Base-by-base conservation (phyloP, 2,888 invertebrate genomes). In the Drosophila koepferae region DNA sequence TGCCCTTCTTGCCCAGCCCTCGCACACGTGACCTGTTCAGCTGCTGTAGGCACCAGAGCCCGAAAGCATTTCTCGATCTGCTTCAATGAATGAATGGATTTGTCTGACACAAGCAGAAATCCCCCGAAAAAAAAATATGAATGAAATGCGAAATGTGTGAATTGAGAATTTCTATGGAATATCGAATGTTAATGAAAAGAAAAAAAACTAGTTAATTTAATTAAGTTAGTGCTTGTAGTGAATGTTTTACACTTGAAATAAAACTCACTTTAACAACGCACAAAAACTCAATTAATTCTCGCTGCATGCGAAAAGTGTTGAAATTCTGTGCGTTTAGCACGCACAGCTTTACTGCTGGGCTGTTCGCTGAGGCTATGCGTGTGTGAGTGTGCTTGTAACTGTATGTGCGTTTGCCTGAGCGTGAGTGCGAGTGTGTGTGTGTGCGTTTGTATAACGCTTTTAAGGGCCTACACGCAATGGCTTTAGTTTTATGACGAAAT, bases 401-500 rank as follows among this genome's bases (percentile, higher is more conserved):
- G 28, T 28, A 28, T 28, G 28, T 6, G 28, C 28, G 6, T 28
- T 28, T 28, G 28, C 28, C 28, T 63, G 56, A 72, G 70, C 69
- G 16, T 51, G 41, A 34, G 34, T 54, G 40, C 38, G 28, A 38
- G 53, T n/a, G 49, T 64, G 56, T 72, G 70, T 77, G 28, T 55
- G 44, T 55, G 40, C 56, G 48, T 36, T 40, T 48, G 31, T 66
- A 36, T 67, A 58, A 62, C 56, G 72, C 74, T 61, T 81, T 86
- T 77, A 72, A 71, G 80, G 80, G 68, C 71, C 72, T 76, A 73
- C 80, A 85, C 91, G 91, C 86, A 91, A 90, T 80, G 77, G 70
- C 69, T 77, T 75, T 77, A 80, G 82, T 81, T 83, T 81, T 80
- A 87, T 91, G 89, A 63, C 68, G 89, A 91, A 91, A 91, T 91